phyloP scores from a whole-genome alignment of 2,113 vertebrate species.

The Chaetodon trifascialis region DNA sequence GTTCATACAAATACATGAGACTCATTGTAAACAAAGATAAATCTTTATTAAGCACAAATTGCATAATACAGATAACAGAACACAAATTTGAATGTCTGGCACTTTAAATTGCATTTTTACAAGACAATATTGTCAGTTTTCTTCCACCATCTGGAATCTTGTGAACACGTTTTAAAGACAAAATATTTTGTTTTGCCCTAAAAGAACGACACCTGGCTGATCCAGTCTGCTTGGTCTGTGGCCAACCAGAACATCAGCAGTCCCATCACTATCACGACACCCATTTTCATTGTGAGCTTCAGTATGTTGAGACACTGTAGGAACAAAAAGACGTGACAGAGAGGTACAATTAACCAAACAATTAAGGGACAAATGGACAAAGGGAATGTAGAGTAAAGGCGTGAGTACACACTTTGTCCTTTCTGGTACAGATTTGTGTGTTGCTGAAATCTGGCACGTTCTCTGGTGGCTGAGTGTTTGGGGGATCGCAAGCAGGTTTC shows the following conservation, averaged over 20 bases:
- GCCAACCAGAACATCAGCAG: constrained; percentile 78
- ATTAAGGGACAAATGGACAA: not conserved
- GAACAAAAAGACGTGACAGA: constrained; percentile 8
- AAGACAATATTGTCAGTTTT: not conserved
- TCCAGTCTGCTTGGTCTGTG: constrained; percentile 69
- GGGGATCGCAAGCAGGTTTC: constrained; percentile 20
- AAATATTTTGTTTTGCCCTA: not conserved
- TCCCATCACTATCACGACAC: constrained; percentile 66
- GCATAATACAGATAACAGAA: constrained; percentile 13
- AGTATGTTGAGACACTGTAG: constrained; percentile 67
- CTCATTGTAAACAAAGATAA: not conserved
- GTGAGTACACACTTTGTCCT: constrained; percentile 50
- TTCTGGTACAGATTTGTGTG: constrained; percentile 35
- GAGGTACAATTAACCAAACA: not conserved
- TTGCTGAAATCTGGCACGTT: not conserved
- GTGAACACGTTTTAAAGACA: not conserved
- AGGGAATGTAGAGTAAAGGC: not conserved
- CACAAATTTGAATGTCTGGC: not conserved
- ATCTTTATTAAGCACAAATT: constrained; percentile 45
- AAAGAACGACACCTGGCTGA: constrained; percentile 21
- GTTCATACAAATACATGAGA: not conserved
- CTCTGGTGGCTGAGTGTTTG: constrained; percentile 26
- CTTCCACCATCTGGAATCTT: not conserved
- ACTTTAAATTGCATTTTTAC: constrained; percentile 15
- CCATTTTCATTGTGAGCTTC: constrained; percentile 66